A percentile compares a stretch with the other conserved stretches of the same genome.
phyloP scores from a whole-genome alignment of 2,113 vertebrate species.

The Felis chaus region DNA sequence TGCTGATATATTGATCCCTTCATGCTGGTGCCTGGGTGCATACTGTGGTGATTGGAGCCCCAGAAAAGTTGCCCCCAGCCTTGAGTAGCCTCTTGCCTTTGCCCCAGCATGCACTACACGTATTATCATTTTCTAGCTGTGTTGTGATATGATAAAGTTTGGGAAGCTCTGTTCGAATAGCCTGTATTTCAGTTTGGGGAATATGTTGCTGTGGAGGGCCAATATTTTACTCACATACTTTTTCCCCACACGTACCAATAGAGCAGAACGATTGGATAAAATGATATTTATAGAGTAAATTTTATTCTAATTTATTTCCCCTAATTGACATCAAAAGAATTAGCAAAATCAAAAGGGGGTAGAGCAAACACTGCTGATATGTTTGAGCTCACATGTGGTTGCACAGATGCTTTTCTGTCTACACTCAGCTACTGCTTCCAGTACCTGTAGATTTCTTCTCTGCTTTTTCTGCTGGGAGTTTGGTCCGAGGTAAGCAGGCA shows the following conservation, averaged over 20 bases:
- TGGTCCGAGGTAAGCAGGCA: not conserved
- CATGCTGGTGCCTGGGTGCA: not conserved
- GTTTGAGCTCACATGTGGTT: too few relatives aligned
- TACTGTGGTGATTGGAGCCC: not conserved
- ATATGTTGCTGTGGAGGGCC: not conserved
- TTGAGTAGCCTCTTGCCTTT: not conserved
- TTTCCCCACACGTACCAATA: not conserved
- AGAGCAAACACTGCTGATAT: fast-evolving
- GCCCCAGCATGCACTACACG: not conserved
- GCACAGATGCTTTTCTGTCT: not conserved
- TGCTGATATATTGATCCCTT: not conserved
- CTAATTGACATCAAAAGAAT: not conserved
- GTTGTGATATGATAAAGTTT: not conserved
- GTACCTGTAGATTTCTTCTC: not conserved
- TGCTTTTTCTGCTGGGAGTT: not conserved
- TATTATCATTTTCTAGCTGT: not conserved
- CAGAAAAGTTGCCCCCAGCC: not conserved
- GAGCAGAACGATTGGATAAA: not conserved
- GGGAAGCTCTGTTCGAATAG: not conserved
- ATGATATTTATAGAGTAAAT: not conserved
- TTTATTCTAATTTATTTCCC: not conserved
- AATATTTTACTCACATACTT: not conserved
- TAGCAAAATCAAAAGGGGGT: not conserved
- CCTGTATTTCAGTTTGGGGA: not conserved
- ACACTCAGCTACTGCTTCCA: not conserved